These are phyloP conservation scores for Poecile montanus DNA, from an alignment of 2,797 vertebrate species.

Conservation along the genomic window DNA sequence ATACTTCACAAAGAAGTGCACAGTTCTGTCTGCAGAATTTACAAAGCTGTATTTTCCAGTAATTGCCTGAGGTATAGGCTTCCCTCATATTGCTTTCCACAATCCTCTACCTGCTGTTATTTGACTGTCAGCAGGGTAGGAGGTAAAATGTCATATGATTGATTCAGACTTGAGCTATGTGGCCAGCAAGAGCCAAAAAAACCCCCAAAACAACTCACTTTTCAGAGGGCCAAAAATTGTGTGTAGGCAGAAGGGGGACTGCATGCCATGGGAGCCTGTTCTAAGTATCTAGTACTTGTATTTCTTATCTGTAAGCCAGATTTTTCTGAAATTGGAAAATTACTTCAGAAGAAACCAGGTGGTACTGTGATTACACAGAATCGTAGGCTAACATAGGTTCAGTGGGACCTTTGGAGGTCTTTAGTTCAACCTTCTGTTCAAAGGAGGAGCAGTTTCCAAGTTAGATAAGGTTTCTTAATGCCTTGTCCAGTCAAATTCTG, in stretches of 20 bases:
- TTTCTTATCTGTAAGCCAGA: not conserved
- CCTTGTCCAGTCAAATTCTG: not conserved
- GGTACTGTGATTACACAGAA: not conserved
- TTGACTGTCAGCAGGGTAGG: not conserved
- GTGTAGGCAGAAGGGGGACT: accelerated
- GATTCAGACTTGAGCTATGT: not conserved
- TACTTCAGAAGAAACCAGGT: not conserved
- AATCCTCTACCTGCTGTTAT: not conserved
- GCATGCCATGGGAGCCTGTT: not conserved
- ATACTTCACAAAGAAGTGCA: not conserved
- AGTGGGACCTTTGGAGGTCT: not conserved
- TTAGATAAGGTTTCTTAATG: not conserved
- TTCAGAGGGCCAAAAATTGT: not conserved
- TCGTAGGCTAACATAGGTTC: not conserved
- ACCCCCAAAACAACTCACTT: not conserved
- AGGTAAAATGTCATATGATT: not conserved
- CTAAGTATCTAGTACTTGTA: not conserved
- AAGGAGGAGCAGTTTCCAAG: not conserved
- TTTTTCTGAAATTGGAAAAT: not conserved
- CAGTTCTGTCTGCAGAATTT: not conserved
- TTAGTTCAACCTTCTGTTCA: not conserved
- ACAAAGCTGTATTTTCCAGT: not conserved
- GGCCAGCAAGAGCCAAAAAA: not conserved
- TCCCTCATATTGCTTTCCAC: not conserved
- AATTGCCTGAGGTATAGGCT: not conserved